A percentile compares a stretch with the other conserved stretches of the same genome.
Evolutionary conservation across 2,113 vertebrate species (phyloP).

Genomic region (Eurypyga helias): DNA sequence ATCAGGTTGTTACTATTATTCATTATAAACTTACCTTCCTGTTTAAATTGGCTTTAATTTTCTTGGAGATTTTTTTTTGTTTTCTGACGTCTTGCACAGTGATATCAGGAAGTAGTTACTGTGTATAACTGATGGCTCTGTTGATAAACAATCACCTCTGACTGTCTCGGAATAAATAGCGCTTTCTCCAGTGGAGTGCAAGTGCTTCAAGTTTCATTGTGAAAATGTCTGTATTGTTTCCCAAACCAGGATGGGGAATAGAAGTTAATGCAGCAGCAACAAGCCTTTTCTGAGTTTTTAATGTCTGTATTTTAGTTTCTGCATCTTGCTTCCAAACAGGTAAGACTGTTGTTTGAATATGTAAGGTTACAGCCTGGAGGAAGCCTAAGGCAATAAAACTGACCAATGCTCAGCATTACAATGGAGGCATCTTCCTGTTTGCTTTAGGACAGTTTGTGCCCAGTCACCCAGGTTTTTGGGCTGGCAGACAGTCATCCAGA

Average conservation of each 20-base stretch:
- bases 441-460: background rate
- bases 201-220: conserved; percentile 1
- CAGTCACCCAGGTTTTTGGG: no score
- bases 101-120: background rate
- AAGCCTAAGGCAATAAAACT: background rate
- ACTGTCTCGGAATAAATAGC: conserved; percentile 12
- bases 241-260: background rate
- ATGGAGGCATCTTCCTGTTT: background rate
- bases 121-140: background rate
- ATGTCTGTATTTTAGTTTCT: background rate
- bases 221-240: background rate
- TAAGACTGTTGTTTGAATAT: background rate
- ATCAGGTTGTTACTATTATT: background rate
- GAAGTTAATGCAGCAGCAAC: background rate
- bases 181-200: background rate
- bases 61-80: background rate
- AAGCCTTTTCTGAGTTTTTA: background rate
- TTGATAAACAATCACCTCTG: background rate
- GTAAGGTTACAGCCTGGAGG: background rate
- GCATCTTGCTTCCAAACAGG: background rate
- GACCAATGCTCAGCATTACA: background rate
- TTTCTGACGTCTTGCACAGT: background rate
- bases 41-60: background rate
- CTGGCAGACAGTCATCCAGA: background rate
- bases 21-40: background rate